Conservation (phyloP, 2,113 vertebrate genomes). For the Xenopus laevis region DNA sequence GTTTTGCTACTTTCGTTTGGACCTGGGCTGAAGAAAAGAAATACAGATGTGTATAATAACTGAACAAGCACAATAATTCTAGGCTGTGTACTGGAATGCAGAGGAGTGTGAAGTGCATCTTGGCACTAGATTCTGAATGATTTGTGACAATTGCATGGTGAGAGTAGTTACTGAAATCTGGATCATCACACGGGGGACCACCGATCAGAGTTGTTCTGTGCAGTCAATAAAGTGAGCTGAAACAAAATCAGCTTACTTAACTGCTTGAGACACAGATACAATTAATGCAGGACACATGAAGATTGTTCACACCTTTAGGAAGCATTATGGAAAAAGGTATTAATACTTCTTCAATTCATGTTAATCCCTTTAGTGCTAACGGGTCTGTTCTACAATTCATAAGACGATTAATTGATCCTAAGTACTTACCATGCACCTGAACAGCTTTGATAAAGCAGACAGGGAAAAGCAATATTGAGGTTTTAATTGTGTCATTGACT, state of each 20-base stretch:
- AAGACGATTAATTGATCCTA: conserved; percentile 42
- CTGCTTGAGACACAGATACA: conserved; percentile 17
- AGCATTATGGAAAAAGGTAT: conserved; percentile 26
- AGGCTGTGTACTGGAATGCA: neutral
- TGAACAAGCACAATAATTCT: neutral
- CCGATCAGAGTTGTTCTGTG: neutral
- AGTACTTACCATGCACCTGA: conserved; percentile 29
- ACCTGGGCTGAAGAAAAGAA: no score
- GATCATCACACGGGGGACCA: conserved; percentile 12
- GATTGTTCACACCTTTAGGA: neutral
- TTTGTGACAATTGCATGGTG: conserved; percentile 17
- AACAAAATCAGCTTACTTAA: conserved; percentile 7
- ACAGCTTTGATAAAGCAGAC: conserved; percentile 36
- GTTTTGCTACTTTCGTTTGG: no score
- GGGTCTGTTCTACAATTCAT: conserved; percentile 35
- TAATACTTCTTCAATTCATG: conserved; percentile 25
- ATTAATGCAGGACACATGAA: conserved; percentile 7
- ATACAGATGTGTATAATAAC: neutral
- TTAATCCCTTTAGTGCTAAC: conserved; percentile 30
- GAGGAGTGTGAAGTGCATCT: neutral
- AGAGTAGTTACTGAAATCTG: conserved; percentile 13
- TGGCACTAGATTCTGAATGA: conserved; percentile 15
- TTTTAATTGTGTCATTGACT: conserved; percentile 39
- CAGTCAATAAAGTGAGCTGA: neutral
- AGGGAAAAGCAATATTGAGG: conserved; percentile 29